Conservation (phyloP, 2,113 vertebrate genomes). For the Piaya cayana region DNA sequence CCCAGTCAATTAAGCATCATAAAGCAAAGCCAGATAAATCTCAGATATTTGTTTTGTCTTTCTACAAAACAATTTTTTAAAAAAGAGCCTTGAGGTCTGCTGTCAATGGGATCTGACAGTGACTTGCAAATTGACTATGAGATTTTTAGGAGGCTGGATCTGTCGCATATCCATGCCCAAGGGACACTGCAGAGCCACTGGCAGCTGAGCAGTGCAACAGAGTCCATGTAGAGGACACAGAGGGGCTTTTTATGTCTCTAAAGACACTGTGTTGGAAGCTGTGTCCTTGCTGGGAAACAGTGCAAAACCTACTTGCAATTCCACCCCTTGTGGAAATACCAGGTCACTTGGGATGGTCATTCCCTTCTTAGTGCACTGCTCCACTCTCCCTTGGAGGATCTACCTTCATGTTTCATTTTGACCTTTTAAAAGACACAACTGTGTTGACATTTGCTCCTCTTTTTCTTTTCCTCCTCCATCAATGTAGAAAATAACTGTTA, state of each 20-base stretch:
- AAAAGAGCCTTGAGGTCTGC: neutral
- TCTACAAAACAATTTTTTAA: neutral
- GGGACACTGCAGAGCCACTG: neutral
- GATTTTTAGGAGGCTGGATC: neutral
- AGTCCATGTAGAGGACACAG: neutral
- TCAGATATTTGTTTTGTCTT: neutral
- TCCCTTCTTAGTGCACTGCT: neutral
- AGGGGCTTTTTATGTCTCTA: neutral
- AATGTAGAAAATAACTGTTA: neutral
- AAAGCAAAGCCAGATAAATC: neutral
- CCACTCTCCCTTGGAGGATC: neutral
- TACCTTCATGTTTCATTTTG: neutral
- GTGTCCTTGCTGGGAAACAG: neutral
- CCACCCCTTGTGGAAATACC: neutral
- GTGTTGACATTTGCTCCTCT: neutral
- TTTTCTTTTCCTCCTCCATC: neutral
- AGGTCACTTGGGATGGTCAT: neutral
- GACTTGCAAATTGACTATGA: neutral
- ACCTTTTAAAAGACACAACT: neutral
- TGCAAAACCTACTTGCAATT: neutral
- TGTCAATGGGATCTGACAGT: neutral
- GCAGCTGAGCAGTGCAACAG: neutral
- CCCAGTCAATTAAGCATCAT: neutral
- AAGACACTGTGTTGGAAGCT: neutral
- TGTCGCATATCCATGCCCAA: neutral